Base-by-base conservation (phyloP, 2,113 vertebrate genomes). In the Colinus virginianus region DNA sequence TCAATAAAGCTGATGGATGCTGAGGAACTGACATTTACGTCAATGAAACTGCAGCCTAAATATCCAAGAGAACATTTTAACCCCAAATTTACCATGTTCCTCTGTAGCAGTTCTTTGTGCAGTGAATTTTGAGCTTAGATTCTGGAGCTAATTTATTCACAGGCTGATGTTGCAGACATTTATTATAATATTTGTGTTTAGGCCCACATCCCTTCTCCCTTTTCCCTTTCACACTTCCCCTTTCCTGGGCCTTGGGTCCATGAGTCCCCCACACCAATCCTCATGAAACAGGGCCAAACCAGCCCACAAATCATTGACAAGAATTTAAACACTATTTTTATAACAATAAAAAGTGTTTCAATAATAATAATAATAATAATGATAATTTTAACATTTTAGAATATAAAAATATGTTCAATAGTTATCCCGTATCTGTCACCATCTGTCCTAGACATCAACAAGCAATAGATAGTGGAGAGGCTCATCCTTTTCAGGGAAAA, bases 81-180 rank as follows among this genome's bases (percentile, higher is more conserved):
- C 13, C 7, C 6, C 8, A 78, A 71, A 78, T 89, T 82, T 82
- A 26, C 42, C 49, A n/a, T 56, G 16, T 58, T 17, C 62, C 84
- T 6, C 15, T 61, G 28, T 45, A 85, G 34, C 23, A 26, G 5
- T 75, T 92, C n/a, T 91, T 34, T 19, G 20, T 72, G 53, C 32
- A 58, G 51, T 82, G 72, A 85, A 89, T 89, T 94, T 88, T 75
- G 3, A 21, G 17, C 75, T 85, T 94, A 91, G 34, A 82, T 45
- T 77, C 70, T 88, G 18, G 43, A 85, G 30, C 4, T 96, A 79
- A 94, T 93, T 78, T 93, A 93, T 79, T 34, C 14, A 46, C 48
- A 79, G 42, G 49, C 32, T 76, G 22, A 34, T 69, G 32, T 68
- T 81, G 42, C 55, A 81, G 26, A 81, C 45, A 56, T 93, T 90